Conservation (phyloP, 2,797 vertebrate genomes). For the Acestrorhynchus altus region DNA sequence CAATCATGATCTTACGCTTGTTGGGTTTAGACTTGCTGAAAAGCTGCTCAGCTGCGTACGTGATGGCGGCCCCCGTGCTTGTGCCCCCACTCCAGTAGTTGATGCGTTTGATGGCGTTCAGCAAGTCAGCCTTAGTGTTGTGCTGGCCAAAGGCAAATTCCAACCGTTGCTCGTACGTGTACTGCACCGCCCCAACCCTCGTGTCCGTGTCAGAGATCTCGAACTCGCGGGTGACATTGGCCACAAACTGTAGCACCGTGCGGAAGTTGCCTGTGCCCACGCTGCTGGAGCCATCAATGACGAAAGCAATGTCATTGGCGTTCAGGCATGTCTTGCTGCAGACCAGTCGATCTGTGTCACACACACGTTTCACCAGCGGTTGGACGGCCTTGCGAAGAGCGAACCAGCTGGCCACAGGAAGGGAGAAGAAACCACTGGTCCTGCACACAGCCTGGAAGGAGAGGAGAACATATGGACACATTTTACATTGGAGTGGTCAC, state of each 20-base stretch:
- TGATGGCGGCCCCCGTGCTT: conserved; percentile 96
- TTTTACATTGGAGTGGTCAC: no score
- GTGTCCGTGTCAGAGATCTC: conserved; percentile 98
- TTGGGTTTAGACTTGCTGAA: conserved; percentile 97
- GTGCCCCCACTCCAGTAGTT: conserved; percentile 98
- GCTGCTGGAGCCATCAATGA: conserved; percentile 97
- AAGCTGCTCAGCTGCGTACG: conserved; percentile 88
- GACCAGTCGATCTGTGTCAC: conserved; percentile 85
- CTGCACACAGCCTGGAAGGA: conserved; percentile 90
- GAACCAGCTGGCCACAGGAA: conserved; percentile 92
- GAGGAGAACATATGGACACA: not conserved
- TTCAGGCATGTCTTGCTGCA: conserved; percentile 99
- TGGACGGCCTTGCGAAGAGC: conserved; percentile 86
- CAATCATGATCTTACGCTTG: conserved; percentile 97
- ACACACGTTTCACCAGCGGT: conserved; percentile 91
- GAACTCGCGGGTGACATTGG: conserved; percentile 93
- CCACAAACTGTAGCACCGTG: conserved; percentile 94
- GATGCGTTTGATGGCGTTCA: conserved; percentile 90
- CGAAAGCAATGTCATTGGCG: conserved; percentile 92
- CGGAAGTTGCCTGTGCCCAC: conserved; percentile 95
- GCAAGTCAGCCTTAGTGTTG: conserved; percentile 86
- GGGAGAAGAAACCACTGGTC: conserved; percentile 89
- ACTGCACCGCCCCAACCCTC: conserved; percentile 91
- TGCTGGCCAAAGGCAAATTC: conserved; percentile 93
- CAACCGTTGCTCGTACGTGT: conserved; percentile 96